Evolutionary conservation across 2,113 vertebrate species (phyloP).

Genomic region (Peucedramus taeniatus): DNA sequence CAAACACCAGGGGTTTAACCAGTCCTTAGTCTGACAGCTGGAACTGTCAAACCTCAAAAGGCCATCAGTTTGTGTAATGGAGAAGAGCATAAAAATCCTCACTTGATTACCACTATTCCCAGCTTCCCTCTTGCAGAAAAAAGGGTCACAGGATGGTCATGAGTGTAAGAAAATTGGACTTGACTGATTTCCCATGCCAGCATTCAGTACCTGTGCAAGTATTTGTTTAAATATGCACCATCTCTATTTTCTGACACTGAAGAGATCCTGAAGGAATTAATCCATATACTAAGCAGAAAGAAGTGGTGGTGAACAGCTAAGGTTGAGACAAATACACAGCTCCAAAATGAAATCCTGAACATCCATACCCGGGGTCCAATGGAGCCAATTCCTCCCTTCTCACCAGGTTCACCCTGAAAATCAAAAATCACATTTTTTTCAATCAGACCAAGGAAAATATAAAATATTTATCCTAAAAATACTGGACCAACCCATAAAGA

Average conservation of each 20-base stretch:
- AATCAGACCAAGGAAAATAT: not conserved
- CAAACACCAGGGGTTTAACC: not conserved
- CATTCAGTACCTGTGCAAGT: accelerated
- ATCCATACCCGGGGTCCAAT: conserved; percentile 71
- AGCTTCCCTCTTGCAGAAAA: not conserved
- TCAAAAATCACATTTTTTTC: not conserved
- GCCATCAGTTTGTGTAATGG: not conserved
- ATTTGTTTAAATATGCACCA: not conserved
- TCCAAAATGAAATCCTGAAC: not conserved
- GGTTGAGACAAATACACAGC: not conserved
- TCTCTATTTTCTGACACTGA: not conserved
- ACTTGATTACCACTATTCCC: not conserved
- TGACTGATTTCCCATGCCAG: not conserved
- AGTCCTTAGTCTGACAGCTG: not conserved
- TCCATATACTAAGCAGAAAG: not conserved
- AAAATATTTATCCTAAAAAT: not conserved
- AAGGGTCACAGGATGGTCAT: not conserved
- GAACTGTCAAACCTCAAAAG: not conserved
- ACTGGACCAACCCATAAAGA: not conserved
- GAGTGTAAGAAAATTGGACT: not conserved
- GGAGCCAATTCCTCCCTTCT: conserved; percentile 72
- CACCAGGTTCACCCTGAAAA: conserved; percentile 84
- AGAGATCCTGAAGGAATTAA: not conserved
- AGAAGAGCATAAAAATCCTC: not conserved
- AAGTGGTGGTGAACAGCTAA: not conserved